phyloP scores from a whole-genome alignment of 1,140 invertebrate species.

The Zaprionus lachaisei region DNA sequence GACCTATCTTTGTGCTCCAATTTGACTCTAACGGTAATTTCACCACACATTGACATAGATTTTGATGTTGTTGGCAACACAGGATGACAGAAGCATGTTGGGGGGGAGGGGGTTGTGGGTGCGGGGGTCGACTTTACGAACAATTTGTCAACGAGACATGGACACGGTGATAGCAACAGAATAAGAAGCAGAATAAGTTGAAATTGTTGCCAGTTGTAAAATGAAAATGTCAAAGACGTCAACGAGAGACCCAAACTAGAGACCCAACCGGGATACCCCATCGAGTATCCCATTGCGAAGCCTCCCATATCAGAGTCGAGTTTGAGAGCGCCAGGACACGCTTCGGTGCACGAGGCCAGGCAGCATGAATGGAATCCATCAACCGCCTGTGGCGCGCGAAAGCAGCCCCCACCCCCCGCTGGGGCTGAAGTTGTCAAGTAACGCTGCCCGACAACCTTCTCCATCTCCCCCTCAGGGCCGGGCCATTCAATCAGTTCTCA shows the following conservation, averaged over 20 bases:
- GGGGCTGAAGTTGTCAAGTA: conserved; percentile 44
- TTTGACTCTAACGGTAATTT: conserved; percentile 5
- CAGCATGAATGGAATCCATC: conserved; percentile 75
- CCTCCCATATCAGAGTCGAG: neutral
- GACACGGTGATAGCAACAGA: conserved; percentile 52
- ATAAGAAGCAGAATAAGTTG: neutral
- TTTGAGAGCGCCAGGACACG: conserved; percentile 14
- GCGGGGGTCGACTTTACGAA: conserved; percentile 32
- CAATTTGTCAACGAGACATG: conserved; percentile 75
- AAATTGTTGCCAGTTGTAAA: conserved; percentile 69
- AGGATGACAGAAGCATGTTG: neutral
- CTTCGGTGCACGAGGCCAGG: conserved; percentile 7
- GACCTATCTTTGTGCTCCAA: conserved; percentile 45
- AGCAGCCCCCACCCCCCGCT: conserved; percentile 46
- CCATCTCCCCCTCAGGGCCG: neutral
- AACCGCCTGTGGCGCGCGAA: conserved; percentile 66
- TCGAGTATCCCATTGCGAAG: neutral
- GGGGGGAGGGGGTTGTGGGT: neutral
- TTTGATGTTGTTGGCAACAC: conserved; percentile 23
- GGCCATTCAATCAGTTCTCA: neutral
- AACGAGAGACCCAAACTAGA: conserved; percentile 1
- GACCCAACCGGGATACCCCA: neutral
- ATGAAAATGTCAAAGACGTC: conserved; percentile 71
- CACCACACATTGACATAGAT: conserved; percentile 61
- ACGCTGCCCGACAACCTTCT: neutral